Percentiles rank a stretch among this genome's conserved stretches.
phyloP scores from a whole-genome alignment of 2,113 vertebrate species.

The Vidua chalybeata region DNA sequence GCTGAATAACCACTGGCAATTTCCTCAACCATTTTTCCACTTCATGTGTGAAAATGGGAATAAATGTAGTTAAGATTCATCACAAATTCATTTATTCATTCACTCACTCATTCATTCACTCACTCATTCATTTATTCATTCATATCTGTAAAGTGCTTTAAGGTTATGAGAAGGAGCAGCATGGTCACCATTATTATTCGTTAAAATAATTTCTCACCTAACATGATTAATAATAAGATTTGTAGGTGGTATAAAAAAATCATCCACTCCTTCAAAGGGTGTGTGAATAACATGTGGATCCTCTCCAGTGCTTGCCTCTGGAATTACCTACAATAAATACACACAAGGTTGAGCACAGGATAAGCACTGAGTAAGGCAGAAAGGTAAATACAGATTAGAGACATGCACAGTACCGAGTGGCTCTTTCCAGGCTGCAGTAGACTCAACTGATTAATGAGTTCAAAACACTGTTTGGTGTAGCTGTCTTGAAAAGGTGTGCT shows the following conservation, averaged over 20 bases:
- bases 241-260: constrained; percentile 94
- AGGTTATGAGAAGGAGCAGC: background rate
- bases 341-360: background rate
- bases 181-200: background rate
- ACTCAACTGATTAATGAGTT: background rate
- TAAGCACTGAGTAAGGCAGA: background rate
- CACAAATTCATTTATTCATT: background rate
- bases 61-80: background rate
- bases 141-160: background rate
- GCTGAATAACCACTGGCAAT: background rate
- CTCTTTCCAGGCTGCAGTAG: background rate
- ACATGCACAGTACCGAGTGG: rapidly evolving
- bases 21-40: background rate
- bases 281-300: constrained; percentile 81
- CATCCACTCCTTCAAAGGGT: constrained; percentile 84
- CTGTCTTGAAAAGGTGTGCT: background rate
- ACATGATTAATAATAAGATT: constrained; percentile 98
- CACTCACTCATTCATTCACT: background rate
- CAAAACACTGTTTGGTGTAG: background rate
- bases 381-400: background rate
- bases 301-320: constrained; percentile 86
- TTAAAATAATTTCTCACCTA: constrained; percentile 77
- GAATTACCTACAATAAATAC: constrained; percentile 83
- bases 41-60: background rate
- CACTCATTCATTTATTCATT: background rate